Conservation (phyloP, 2,888 invertebrate species). For the Gymnocheta viridis region DNA sequence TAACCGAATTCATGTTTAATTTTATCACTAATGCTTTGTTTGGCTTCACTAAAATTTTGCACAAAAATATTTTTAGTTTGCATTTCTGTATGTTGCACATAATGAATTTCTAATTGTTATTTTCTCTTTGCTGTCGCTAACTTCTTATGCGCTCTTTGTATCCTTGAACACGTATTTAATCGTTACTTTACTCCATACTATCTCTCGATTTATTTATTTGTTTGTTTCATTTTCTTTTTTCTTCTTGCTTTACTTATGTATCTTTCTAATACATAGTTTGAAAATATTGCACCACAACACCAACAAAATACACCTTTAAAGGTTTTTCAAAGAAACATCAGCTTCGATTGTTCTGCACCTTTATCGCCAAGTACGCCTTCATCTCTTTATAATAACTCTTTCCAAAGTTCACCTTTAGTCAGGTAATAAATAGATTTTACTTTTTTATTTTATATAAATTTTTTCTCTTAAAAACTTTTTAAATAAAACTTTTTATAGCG, state of each 20-base stretch:
- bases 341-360: slow-evolving; percentile 82
- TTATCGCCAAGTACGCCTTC: slow-evolving; percentile 82
- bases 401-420: slow-evolving; percentile 81
- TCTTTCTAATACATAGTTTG: slow-evolving; percentile 77
- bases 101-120: slow-evolving; percentile 25
- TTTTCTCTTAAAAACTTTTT: background rate
- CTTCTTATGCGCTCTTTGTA: slow-evolving; percentile 46
- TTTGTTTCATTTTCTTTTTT: slow-evolving; percentile 41
- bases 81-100: slow-evolving; percentile 25
- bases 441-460: background rate
- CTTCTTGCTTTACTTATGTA: slow-evolving; percentile 69
- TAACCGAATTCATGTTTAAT: slow-evolving; percentile 15
- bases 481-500: background rate
- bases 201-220: slow-evolving; percentile 40
- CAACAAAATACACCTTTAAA: slow-evolving; percentile 81
- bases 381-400: slow-evolving; percentile 81
- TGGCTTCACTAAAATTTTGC: slow-evolving; percentile 53
- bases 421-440: slow-evolving; percentile 75
- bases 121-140: background rate
- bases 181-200: slow-evolving; percentile 71
- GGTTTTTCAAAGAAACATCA: slow-evolving; percentile 82
- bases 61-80: slow-evolving; percentile 53
- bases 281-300: slow-evolving; percentile 79
- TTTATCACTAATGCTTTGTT: slow-evolving; percentile 11
- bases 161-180: background rate